Base-by-base conservation (phyloP, 2,113 vertebrate genomes). In the Lontra canadensis region DNA sequence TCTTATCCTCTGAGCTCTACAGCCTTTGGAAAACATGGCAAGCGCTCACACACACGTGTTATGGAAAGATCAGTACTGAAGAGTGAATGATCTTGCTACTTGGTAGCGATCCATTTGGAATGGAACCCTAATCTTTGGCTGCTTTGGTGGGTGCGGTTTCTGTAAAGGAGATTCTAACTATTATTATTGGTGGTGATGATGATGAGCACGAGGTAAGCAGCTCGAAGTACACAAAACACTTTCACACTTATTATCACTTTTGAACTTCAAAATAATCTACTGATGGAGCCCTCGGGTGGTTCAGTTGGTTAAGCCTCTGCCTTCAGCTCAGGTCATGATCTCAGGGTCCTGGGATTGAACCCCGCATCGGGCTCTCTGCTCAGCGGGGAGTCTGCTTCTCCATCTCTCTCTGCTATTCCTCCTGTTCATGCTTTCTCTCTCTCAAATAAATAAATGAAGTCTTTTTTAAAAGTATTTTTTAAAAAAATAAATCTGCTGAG, bases 31-130 rank as follows among this genome's bases (percentile, higher is more conserved):
- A 57, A 67, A 31, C 0, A 0, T 26, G 23, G 34, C 71, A 81
- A 82, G 61, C 36, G 25, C 34, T 57, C 67, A 17, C 8, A 1
- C 4, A 44, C 42, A 7, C 29, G 73, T 79, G 59, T 26, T 63
- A 13, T 55, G 44, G 15, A 71, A 59, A 71, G 47, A 88, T 18
- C 4, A 7, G 55, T n/a, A 12, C 59, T 80, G 44, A 29, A 83
- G n/a, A 73, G 25, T 1, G 20, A 31, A 34, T 1, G 34, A 6
- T 61, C 26, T 9, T 0, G 5, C 42, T 63, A 11, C 29, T 49
- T 49, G 42, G 8, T 1, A 3, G 49, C 12, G 12, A 34, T 34
- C 47, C 20, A 0, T 49, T 65, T 47, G 67, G 74, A 91, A 61
- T 29, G 9, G 44, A 47, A 11, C 9, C 44, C 12, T 21, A 34